phyloP scores from a whole-genome alignment of 2,113 vertebrate genomes.

The Ardeotis arabs region DNA sequence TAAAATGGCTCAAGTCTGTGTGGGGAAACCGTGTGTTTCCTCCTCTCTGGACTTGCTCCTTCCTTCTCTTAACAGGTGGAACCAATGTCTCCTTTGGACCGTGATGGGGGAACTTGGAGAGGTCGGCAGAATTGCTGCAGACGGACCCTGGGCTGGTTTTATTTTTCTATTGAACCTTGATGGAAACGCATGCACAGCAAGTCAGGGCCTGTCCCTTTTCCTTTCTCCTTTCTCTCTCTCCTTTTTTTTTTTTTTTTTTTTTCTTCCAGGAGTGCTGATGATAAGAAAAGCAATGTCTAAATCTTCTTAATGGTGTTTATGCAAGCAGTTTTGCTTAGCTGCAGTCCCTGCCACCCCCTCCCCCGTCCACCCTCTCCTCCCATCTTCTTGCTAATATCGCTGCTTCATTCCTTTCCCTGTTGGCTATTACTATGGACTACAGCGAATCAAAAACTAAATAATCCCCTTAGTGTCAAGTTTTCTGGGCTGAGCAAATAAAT shows the following conservation, averaged over 20 bases:
- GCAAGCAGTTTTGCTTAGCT: slow-evolving; percentile 87
- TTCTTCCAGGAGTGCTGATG: slow-evolving; percentile 86
- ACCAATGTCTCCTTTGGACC: slow-evolving; percentile 72
- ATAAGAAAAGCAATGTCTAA: slow-evolving; percentile 87
- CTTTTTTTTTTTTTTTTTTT: slow-evolving; percentile 71
- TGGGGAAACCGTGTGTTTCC: neutral
- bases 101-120: slow-evolving; percentile 64
- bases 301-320: slow-evolving; percentile 91
- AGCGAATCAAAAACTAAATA: slow-evolving; percentile 93
- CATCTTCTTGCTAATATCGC: slow-evolving; percentile 82
- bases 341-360: slow-evolving; percentile 77
- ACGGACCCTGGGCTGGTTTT: slow-evolving; percentile 70
- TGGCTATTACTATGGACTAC: slow-evolving; percentile 90
- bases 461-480: slow-evolving; percentile 97
- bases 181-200: slow-evolving; percentile 83
- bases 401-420: slow-evolving; percentile 87
- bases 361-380: slow-evolving; percentile 70
- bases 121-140: slow-evolving; percentile 58
- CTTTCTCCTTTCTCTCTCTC: slow-evolving; percentile 68
- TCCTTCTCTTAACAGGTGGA: slow-evolving; percentile 65
- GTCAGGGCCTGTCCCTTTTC: slow-evolving; percentile 77
- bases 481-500: slow-evolving; percentile 87
- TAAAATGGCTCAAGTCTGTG: slow-evolving; percentile 25
- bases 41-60: slow-evolving; percentile 42
- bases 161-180: slow-evolving; percentile 79